These are phyloP conservation scores for Brachyhypopomus occidentalis DNA, from an alignment of 2,113 vertebrate species.

Conservation along the genomic window DNA sequence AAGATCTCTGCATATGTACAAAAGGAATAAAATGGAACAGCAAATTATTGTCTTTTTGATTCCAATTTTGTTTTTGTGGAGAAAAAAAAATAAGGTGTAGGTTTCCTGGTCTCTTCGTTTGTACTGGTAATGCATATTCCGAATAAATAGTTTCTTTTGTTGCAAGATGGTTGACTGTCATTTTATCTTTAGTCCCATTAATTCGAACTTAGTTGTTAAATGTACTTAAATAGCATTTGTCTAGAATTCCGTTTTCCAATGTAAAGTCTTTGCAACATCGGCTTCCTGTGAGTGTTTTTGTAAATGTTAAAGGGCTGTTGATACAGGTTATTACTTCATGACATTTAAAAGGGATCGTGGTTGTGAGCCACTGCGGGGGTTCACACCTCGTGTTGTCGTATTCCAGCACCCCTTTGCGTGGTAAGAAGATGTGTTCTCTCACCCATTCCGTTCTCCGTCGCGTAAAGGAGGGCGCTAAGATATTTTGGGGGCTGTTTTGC, in stretches of 20 bases:
- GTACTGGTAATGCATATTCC: slow-evolving; percentile 95
- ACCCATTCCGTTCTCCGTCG: slow-evolving; percentile 42
- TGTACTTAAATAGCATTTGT: too few relatives aligned
- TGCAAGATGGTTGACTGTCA: slow-evolving; percentile 73
- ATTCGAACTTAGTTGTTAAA: neutral
- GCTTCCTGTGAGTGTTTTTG: neutral
- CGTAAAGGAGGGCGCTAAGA: slow-evolving; percentile 62
- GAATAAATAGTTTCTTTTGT: slow-evolving; percentile 98
- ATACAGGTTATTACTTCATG: slow-evolving; percentile 48
- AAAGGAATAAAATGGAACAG: slow-evolving; percentile 74
- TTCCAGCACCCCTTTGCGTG: slow-evolving; percentile 54
- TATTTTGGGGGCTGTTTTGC: slow-evolving; percentile 35
- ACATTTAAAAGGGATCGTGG: slow-evolving; percentile 60
- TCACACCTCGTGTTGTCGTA: slow-evolving; percentile 67
- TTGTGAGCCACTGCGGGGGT: slow-evolving; percentile 67
- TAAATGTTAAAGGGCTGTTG: slow-evolving; percentile 21
- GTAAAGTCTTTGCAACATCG: too few relatives aligned
- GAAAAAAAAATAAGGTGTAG: slow-evolving; percentile 86
- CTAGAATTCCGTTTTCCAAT: too few relatives aligned
- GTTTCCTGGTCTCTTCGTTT: slow-evolving; percentile 95
- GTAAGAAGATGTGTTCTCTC: slow-evolving; percentile 58
- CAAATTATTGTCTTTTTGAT: slow-evolving; percentile 85
- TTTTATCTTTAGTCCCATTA: slow-evolving; percentile 47
- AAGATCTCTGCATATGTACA: slow-evolving; percentile 85
- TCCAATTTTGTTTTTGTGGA: slow-evolving; percentile 85